A percentile compares a stretch with the other conserved stretches of the same genome.
phyloP scores from a whole-genome alignment of 2,113 vertebrate species.

The Cephalopholis sonnerati region DNA sequence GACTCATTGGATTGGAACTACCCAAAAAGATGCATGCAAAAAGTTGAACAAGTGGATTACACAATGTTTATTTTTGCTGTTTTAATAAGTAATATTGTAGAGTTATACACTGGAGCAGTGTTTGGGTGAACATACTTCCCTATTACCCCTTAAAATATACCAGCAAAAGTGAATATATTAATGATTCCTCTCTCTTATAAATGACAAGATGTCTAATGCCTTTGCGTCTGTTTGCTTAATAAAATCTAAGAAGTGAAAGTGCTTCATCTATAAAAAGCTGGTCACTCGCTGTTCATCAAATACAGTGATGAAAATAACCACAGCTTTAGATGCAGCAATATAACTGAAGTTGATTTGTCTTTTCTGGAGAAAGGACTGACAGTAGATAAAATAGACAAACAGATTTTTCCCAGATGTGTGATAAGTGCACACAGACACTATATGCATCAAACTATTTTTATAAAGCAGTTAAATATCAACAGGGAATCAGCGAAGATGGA shows the following conservation, averaged over 20 bases:
- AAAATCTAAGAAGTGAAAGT: neutral
- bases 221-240: neutral
- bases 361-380: neutral
- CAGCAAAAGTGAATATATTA: neutral
- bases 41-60: too few species aligned
- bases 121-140: too few species aligned
- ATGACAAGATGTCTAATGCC: neutral
- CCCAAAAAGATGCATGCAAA: too few species aligned
- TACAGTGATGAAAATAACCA: neutral
- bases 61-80: too few species aligned
- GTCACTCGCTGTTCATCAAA: slow-evolving; percentile 7
- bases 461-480: slow-evolving; percentile 1
- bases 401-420: slow-evolving; percentile 1
- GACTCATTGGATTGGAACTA: too few species aligned
- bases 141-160: too few species aligned
- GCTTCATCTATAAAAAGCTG: neutral
- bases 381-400: neutral
- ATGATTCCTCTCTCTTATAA: neutral
- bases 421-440: neutral
- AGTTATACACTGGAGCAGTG: too few species aligned
- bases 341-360: neutral
- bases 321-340: neutral
- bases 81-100: too few species aligned
- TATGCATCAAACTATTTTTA: neutral
- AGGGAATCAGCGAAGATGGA: neutral